phyloP scores from a whole-genome alignment of 2,888 invertebrate species.

The Dasypolia templi region DNA sequence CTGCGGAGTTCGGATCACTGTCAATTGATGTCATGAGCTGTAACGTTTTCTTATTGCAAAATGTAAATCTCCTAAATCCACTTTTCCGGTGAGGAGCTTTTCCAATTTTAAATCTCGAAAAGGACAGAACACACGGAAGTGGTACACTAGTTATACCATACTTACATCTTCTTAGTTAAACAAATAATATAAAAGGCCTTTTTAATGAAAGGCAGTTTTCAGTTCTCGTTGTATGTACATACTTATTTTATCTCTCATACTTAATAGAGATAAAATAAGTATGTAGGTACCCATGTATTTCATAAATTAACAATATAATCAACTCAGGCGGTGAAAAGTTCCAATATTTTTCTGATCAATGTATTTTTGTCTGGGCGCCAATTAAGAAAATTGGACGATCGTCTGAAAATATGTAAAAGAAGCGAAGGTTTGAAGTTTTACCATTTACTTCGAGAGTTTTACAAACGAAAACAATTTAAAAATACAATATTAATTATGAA shows the following conservation, averaged over 20 bases:
- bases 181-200: background rate
- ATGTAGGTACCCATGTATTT: background rate
- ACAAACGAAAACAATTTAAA: background rate
- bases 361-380: conserved; percentile 1
- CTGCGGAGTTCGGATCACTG: conserved; percentile 30
- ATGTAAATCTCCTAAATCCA: conserved; percentile 12
- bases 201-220: background rate
- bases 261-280: background rate
- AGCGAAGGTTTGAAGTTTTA: background rate
- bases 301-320: conserved; percentile 27
- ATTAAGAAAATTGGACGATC: background rate
- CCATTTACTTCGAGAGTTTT: background rate
- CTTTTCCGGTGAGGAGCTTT: conserved; percentile 28
- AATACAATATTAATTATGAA: conserved; percentile 17
- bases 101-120: conserved; percentile 23
- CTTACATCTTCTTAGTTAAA: background rate
- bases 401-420: conserved; percentile 7
- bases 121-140: background rate
- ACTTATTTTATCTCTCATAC: too few relatives aligned
- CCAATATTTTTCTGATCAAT: background rate
- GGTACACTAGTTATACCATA: background rate
- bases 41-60: conserved; percentile 22
- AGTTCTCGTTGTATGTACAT: background rate
- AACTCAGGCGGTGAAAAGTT: conserved; percentile 13
- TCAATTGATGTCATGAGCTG: conserved; percentile 29